Evolutionary conservation across 2,797 vertebrate genomes (phyloP).

Genomic region (Oreonectes daqikongensis): DNA sequence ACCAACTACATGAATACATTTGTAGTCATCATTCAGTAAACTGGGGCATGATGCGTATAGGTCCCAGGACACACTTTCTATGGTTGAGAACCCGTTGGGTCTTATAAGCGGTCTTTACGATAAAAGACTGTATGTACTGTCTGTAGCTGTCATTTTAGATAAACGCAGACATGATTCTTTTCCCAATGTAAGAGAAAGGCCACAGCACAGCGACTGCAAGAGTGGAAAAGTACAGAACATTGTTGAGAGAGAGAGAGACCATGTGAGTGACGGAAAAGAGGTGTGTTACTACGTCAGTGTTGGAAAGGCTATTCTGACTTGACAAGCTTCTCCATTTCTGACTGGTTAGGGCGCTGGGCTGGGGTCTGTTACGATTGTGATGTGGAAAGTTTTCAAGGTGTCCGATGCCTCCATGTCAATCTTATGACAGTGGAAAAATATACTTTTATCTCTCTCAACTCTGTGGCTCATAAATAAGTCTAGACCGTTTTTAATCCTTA

Average conservation of each 20-base stretch:
- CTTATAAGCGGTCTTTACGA: background rate
- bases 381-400: slow-evolving; percentile 43
- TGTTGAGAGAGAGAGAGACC: slow-evolving; percentile 22
- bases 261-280: slow-evolving; percentile 30
- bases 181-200: background rate
- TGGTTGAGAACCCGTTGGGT: background rate
- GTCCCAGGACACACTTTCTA: background rate
- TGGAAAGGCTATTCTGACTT: slow-evolving; percentile 7
- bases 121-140: background rate
- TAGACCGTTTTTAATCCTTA: background rate
- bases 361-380: slow-evolving; percentile 2
- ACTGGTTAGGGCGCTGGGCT: background rate
- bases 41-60: background rate
- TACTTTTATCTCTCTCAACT: background rate
- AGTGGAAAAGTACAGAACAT: slow-evolving; percentile 70
- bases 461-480: background rate
- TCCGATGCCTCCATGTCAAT: slow-evolving; percentile 39
- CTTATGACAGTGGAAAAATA: slow-evolving; percentile 42
- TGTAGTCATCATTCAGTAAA: too few relatives aligned
- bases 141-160: background rate
- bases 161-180: slow-evolving; percentile 6
- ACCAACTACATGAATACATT: background rate
- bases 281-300: slow-evolving; percentile 46
- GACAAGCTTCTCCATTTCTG: slow-evolving; percentile 2
- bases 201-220: slow-evolving; percentile 32